Evolutionary conservation across 2,888 invertebrate species (phyloP), one percentile per base, ranked within the genome.

Genomic region (Xanthostigma xanthostigma): DNA sequence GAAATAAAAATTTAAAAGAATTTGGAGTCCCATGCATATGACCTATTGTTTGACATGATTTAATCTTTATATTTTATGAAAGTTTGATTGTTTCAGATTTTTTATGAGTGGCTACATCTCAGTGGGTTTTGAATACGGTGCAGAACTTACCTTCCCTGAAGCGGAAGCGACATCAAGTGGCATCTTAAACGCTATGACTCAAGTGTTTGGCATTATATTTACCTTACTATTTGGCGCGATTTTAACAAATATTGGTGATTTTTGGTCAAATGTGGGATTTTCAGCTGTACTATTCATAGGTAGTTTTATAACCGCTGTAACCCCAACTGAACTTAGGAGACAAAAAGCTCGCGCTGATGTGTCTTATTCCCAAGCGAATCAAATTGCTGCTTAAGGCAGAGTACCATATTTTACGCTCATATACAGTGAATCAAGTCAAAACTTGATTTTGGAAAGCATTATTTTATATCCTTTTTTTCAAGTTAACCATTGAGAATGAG

Each of bases 131-230:
- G 62, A 62, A 52, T 55, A 60, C 45, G 60, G 57, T 9, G 57
- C 58, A 1, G 62, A 62, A 50, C 47, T 62, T 33, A 60, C 61
- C 0, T 61, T 57, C 36, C 61, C 62, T 6, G 53, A 59, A 45
- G 55, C 59, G 10, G 61, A 61, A 51, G 56, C 57, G n/a, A 60
- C 59, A 5, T 60, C 60, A 2, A 55, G 58, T 0, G 61, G 61
- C 8, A 45, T 61, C 13, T 40, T 62, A 8, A 59, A 58, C 41
- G 58, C 59, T 1, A 55, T 55, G 11, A 56, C 59, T 2, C 59
- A 62, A 52, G 53, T 57, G 14, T 56, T 53, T 37, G 60, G 60
- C 1, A 56, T 60, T n/a, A 45, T 55, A 10, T 55, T 57, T 40
- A 54, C 53, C 6, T 36, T 54, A 33, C 13, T 53, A 34, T 50